Conservation (phyloP, 2,888 invertebrate genomes). For the Leucophenga montana region DNA sequence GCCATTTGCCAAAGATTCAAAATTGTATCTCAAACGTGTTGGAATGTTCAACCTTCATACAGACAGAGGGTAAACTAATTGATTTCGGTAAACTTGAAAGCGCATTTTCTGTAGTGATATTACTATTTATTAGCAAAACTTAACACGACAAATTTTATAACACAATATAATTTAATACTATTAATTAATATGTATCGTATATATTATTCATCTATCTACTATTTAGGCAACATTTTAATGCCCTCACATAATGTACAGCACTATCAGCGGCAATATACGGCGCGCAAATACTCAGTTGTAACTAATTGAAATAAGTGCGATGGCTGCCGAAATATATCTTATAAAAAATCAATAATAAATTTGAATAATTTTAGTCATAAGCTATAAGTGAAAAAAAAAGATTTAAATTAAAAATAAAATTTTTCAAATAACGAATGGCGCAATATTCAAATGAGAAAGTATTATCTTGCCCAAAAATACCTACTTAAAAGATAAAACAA, state of each 20-base stretch:
- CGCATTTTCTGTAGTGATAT: constrained; percentile 34
- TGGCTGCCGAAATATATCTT: constrained; percentile 30
- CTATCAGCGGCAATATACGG: constrained; percentile 72
- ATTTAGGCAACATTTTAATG: constrained; percentile 69
- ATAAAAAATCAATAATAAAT: constrained; percentile 8
- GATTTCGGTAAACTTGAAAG: constrained; percentile 52
- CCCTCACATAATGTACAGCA: constrained; percentile 72
- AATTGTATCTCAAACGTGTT: too few relatives aligned
- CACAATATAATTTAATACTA: constrained; percentile 26
- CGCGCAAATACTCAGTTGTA: constrained; percentile 72
- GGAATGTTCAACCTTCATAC: background rate
- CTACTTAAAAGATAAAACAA: constrained; percentile 11
- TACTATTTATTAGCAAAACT: constrained; percentile 10
- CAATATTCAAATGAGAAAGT: constrained; percentile 27
- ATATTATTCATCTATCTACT: constrained; percentile 48
- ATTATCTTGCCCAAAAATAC: constrained; percentile 34
- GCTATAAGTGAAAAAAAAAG: constrained; percentile 51
- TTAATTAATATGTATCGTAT: constrained; percentile 42
- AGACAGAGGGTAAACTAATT: constrained; percentile 45
- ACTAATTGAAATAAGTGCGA: constrained; percentile 53
- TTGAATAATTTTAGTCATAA: constrained; percentile 53
- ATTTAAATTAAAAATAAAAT: constrained; percentile 26
- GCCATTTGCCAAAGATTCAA: constrained; percentile 31
- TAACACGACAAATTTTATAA: constrained; percentile 9
- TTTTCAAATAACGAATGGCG: constrained; percentile 22